Conservation (phyloP, 2,797 vertebrate genomes). For the Gallinago stenura region DNA sequence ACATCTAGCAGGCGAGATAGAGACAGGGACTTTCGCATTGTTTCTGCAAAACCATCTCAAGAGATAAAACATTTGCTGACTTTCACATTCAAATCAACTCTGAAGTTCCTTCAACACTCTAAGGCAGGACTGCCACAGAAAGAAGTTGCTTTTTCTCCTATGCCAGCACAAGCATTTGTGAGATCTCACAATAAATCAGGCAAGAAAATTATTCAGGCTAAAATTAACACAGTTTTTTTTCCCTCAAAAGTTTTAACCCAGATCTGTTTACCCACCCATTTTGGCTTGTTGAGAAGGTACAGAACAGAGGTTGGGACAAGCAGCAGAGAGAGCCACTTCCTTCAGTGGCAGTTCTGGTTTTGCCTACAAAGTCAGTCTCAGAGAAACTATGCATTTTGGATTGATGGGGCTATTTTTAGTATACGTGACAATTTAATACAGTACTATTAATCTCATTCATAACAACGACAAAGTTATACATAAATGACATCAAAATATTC, state of each 20-base stretch:
- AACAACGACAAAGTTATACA: background rate
- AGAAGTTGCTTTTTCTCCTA: background rate
- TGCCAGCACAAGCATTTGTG: background rate
- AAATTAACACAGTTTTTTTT: background rate
- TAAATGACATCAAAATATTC: background rate
- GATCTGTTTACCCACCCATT: background rate
- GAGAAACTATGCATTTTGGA: background rate
- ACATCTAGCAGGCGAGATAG: background rate
- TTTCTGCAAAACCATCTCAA: background rate
- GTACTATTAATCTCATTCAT: background rate
- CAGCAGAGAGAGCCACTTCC: rapidly evolving
- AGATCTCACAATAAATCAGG: background rate
- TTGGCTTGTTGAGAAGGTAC: background rate
- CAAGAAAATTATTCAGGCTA: background rate
- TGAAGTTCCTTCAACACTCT: background rate
- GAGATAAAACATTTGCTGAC: background rate
- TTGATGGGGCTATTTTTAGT: background rate
- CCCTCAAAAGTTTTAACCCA: background rate
- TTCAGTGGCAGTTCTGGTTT: background rate
- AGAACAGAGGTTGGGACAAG: background rate
- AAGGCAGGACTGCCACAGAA: background rate
- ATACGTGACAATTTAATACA: background rate
- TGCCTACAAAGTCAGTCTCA: background rate
- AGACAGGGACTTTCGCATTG: background rate
- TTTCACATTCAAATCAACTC: background rate